phyloP scores from a whole-genome alignment of 2,113 vertebrate species.

The Abramis brama region DNA sequence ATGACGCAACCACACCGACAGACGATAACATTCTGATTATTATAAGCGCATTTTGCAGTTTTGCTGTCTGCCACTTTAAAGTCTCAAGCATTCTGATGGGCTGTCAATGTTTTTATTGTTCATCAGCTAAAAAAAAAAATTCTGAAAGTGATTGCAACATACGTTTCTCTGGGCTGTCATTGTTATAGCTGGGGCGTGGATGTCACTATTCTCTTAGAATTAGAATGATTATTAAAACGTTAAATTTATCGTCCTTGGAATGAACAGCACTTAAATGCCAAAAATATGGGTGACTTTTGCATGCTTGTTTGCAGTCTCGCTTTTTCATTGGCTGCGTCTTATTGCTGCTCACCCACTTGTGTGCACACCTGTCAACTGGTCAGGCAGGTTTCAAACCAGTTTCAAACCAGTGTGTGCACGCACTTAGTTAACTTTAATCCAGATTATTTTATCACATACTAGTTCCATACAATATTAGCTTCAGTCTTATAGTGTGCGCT shows the following conservation, averaged over 20 bases:
- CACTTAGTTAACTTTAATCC: neutral
- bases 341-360: neutral
- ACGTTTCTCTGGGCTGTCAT: neutral
- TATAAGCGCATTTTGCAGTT: neutral
- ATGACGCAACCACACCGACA: neutral
- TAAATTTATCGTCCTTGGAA: too few relatives aligned
- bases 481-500: too few relatives aligned
- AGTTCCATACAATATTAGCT: neutral
- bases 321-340: neutral
- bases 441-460: neutral
- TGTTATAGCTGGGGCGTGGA: neutral
- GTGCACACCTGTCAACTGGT: neutral
- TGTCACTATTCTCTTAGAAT: neutral
- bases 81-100: neutral
- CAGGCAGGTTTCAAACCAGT: neutral
- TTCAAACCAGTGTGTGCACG: neutral
- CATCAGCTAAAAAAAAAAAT: neutral
- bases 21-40: neutral
- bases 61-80: neutral
- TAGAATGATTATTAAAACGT: neutral
- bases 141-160: neutral
- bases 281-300: neutral
- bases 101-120: neutral
- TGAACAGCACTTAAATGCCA: too few relatives aligned
- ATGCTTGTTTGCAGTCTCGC: neutral